Conservation (phyloP, 1,140 invertebrate species). For the Drosophila littoralis region DNA sequence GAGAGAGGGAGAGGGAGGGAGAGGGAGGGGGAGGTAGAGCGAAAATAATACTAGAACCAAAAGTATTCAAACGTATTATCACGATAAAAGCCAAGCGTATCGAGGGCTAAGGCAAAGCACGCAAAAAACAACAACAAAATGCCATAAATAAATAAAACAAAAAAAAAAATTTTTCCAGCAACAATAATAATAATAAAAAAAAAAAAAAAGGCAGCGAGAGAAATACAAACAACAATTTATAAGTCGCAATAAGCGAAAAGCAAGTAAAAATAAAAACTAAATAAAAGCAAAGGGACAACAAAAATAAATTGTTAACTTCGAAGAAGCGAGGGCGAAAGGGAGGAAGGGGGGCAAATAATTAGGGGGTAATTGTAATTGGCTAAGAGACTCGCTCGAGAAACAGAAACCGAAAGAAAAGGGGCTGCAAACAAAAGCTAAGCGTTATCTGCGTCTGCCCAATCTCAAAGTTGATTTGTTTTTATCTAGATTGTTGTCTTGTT, state of each 20-base stretch:
- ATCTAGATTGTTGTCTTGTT: neutral
- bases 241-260: slow-evolving; percentile 79
- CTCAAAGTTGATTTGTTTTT: neutral
- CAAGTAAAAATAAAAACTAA: slow-evolving; percentile 57
- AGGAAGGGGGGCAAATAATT: slow-evolving; percentile 7
- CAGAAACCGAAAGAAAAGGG: neutral
- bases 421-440: neutral
- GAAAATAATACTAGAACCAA: slow-evolving; percentile 14
- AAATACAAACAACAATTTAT: slow-evolving; percentile 63
- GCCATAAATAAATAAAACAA: slow-evolving; percentile 47
- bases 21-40: neutral
- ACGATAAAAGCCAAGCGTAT: slow-evolving; percentile 53
- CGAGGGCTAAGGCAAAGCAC: slow-evolving; percentile 14
- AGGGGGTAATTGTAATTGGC: neutral
- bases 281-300: slow-evolving; percentile 25
- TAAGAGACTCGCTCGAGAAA: neutral
- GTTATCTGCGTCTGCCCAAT: neutral
- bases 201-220: slow-evolving; percentile 1
- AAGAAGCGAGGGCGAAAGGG: neutral
- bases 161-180: slow-evolving; percentile 52
- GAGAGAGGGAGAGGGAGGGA: too few species aligned
- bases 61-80: slow-evolving; percentile 52
- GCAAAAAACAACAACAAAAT: slow-evolving; percentile 26
- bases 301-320: neutral
- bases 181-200: slow-evolving; percentile 22